phyloP scores from a whole-genome alignment of 2,113 vertebrate genomes.

The Nematolebias whitei region DNA sequence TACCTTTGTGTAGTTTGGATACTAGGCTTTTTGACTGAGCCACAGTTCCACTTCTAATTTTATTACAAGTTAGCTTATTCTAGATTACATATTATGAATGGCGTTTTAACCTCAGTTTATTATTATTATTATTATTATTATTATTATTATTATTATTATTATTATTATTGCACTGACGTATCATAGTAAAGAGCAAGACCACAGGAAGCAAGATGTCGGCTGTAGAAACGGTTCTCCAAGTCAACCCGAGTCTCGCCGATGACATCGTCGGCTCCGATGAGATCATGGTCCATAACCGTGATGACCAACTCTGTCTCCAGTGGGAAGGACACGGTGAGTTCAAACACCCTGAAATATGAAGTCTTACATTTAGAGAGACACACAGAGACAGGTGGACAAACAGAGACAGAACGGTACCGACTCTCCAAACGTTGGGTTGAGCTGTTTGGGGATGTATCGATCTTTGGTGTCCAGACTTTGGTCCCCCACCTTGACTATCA shows the following conservation, averaged over 20 bases:
- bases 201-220: slow-evolving; percentile 87
- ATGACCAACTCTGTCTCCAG: slow-evolving; percentile 87
- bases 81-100: background rate
- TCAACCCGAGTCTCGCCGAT: slow-evolving; percentile 92
- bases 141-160: too few relatives aligned
- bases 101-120: background rate
- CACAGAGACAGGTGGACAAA: background rate
- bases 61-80: background rate
- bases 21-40: too few relatives aligned
- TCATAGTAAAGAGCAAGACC: slow-evolving; percentile 88
- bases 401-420: slow-evolving; percentile 64
- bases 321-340: slow-evolving; percentile 89
- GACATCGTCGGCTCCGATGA: slow-evolving; percentile 89
- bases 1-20: too few relatives aligned
- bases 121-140: too few relatives aligned
- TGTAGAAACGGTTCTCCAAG: slow-evolving; percentile 94
- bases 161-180: slow-evolving; percentile 82
- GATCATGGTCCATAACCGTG: slow-evolving; percentile 88
- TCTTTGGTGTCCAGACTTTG: slow-evolving; percentile 85
- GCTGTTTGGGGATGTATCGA: slow-evolving; percentile 92
- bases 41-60: background rate
- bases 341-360: slow-evolving; percentile 84
- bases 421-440: slow-evolving; percentile 96
- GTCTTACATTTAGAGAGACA: background rate
- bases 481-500: slow-evolving; percentile 84